phyloP scores from a whole-genome alignment of 92 coral and sea anemone species.

The Phenganax subtilis region DNA sequence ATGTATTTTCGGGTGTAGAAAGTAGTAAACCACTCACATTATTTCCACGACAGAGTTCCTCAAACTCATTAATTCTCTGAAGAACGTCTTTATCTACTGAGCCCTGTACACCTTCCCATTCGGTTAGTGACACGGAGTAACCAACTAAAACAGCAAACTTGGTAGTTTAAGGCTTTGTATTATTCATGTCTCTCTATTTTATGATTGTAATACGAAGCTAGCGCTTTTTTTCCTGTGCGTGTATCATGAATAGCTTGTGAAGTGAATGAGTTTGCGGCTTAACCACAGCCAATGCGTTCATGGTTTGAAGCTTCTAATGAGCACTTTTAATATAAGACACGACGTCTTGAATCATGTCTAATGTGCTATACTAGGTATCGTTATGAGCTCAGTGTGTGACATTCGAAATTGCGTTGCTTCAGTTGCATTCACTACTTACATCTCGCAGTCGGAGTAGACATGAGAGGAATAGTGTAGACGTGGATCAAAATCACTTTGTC shows the following conservation, averaged over 20 bases:
- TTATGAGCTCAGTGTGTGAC: not conserved
- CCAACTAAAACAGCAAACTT: conserved; percentile 43
- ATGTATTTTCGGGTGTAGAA: not conserved
- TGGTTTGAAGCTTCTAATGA: too few relatives aligned
- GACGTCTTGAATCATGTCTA: too few relatives aligned
- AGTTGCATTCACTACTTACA: conserved; percentile 52
- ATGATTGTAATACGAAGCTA: too few relatives aligned
- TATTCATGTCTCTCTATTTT: not conserved
- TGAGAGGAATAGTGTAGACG: conserved; percentile 61
- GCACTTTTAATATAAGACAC: too few relatives aligned
- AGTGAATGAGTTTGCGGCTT: too few relatives aligned
- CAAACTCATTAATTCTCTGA: conserved; percentile 21
- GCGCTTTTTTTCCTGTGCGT: too few relatives aligned
- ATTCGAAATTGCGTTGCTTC: not conserved
- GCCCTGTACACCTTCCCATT: conserved; percentile 63
- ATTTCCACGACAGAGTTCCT: conserved; percentile 19
- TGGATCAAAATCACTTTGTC: conserved; percentile 79
- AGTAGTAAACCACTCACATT: conserved; percentile 11
- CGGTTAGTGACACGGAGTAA: conserved; percentile 54
- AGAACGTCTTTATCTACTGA: conserved; percentile 52
- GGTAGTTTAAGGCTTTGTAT: not conserved
- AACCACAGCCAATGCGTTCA: too few relatives aligned
- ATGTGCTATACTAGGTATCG: too few relatives aligned
- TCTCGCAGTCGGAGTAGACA: conserved; percentile 84
- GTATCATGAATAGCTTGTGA: too few relatives aligned